Evolutionary conservation across 2,888 invertebrate genomes (phyloP).

Genomic region (Sesamia inferens): DNA sequence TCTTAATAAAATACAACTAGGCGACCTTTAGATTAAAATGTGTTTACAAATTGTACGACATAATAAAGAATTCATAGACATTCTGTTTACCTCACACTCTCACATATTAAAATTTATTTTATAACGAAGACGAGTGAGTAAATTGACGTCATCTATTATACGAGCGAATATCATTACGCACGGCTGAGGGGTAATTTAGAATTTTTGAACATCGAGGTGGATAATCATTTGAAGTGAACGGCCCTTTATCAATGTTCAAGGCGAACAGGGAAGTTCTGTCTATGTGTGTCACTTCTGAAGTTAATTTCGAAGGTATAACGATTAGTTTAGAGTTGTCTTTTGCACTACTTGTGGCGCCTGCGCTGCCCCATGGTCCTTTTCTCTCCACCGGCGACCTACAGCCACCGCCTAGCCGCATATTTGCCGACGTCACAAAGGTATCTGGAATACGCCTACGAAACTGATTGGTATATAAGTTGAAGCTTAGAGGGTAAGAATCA

Average conservation of each 20-base stretch:
- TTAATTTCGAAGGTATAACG: slow-evolving; percentile 69
- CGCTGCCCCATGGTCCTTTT: slow-evolving; percentile 72
- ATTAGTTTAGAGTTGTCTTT: slow-evolving; percentile 62
- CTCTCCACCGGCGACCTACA: slow-evolving; percentile 72
- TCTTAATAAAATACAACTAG: background rate
- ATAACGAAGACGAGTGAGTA: slow-evolving; percentile 26
- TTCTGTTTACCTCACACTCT: slow-evolving; percentile 19
- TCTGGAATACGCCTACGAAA: slow-evolving; percentile 83
- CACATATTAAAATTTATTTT: slow-evolving; percentile 35
- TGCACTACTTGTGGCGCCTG: slow-evolving; percentile 55
- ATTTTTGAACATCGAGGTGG: slow-evolving; percentile 39
- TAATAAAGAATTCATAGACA: slow-evolving; percentile 38
- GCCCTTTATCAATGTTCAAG: slow-evolving; percentile 86
- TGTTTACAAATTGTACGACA: slow-evolving; percentile 8
- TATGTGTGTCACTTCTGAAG: slow-evolving; percentile 57
- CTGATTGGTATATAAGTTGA: slow-evolving; percentile 82
- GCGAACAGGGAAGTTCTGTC: slow-evolving; percentile 77
- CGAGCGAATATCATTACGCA: slow-evolving; percentile 24
- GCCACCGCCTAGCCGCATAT: slow-evolving; percentile 83
- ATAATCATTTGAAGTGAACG: slow-evolving; percentile 73
- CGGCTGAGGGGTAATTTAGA: slow-evolving; percentile 36
- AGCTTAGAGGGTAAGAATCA: slow-evolving; percentile 71
- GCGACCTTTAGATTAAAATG: slow-evolving; percentile 11
- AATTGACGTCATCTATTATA: slow-evolving; percentile 48
- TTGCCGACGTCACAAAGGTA: slow-evolving; percentile 83